These are phyloP conservation scores for Elgaria multicarinata DNA, from an alignment of 2,113 vertebrate species.

Conservation along the genomic window DNA sequence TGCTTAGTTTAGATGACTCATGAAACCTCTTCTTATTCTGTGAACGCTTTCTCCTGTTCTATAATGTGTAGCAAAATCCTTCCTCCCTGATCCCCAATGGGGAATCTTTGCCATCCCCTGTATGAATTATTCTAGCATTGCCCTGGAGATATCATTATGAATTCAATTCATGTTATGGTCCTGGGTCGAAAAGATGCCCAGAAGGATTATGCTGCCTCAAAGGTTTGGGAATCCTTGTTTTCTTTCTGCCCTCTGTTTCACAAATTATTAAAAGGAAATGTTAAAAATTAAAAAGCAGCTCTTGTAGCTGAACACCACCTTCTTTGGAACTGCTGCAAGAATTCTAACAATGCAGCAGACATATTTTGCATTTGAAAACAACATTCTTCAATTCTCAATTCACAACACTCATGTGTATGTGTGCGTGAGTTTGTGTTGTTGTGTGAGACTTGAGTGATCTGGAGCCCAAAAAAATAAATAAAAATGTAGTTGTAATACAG, in stretches of 20 bases:
- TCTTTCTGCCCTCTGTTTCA: neutral
- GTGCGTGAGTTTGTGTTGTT: neutral
- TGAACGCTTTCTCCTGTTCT: neutral
- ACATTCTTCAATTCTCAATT: neutral
- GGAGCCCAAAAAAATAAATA: neutral
- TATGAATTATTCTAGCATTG: conserved; percentile 31
- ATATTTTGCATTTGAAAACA: conserved; percentile 14
- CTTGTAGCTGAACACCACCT: neutral
- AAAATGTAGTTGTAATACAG: neutral
- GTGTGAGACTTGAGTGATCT: neutral
- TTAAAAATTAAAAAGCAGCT: neutral
- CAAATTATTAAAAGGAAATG: neutral
- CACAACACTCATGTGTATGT: neutral
- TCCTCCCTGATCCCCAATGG: conserved; percentile 14
- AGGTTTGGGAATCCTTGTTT: neutral
- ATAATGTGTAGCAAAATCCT: neutral
- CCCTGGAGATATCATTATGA: conserved; percentile 34
- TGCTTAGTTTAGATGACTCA: conserved; percentile 5
- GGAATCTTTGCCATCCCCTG: neutral
- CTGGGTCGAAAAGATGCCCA: conserved; percentile 14
- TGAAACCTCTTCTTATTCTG: conserved; percentile 6
- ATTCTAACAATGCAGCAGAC: conserved; percentile 6
- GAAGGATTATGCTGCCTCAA: neutral
- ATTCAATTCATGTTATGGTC: conserved; percentile 11
- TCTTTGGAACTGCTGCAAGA: conserved; percentile 7